Conservation (phyloP, 2,888 invertebrate species). For the Cheilosia urbana region DNA sequence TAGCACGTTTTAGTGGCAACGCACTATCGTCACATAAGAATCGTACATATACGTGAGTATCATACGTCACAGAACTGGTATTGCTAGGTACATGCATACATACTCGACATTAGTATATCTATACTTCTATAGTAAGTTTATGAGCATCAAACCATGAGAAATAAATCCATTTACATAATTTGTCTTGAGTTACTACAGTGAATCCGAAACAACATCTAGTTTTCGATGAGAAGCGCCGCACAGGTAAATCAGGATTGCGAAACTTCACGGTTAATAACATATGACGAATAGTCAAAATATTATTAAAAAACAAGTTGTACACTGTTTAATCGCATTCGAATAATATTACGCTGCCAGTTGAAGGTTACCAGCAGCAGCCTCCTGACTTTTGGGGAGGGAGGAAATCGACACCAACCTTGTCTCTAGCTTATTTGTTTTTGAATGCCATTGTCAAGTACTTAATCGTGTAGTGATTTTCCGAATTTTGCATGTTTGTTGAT, state of each 20-base stretch:
- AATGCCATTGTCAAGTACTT: not conserved
- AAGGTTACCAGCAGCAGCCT: not conserved
- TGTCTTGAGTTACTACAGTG: not conserved
- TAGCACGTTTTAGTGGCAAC: no score
- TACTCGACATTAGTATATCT: not conserved
- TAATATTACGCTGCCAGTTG: not conserved
- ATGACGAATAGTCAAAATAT: not conserved
- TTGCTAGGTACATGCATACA: no score
- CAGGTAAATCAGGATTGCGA: not conserved
- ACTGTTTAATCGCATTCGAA: not conserved
- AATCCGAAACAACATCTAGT: not conserved
- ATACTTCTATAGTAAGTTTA: not conserved
- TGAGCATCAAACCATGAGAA: not conserved
- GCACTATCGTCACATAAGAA: no score
- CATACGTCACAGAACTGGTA: no score
- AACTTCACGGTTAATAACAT: not conserved
- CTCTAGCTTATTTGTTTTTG: not conserved
- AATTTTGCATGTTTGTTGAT: not conserved
- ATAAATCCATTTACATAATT: not conserved
- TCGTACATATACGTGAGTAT: no score
- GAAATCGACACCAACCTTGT: constrained; percentile 6
- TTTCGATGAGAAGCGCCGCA: not conserved
- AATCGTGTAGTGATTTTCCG: not conserved
- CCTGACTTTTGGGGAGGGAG: not conserved
- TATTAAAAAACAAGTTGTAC: not conserved